A percentile compares a stretch with the other conserved stretches of the same genome.
Evolutionary conservation across 2,888 invertebrate species (phyloP).

Genomic region (Drosophila rellima): DNA sequence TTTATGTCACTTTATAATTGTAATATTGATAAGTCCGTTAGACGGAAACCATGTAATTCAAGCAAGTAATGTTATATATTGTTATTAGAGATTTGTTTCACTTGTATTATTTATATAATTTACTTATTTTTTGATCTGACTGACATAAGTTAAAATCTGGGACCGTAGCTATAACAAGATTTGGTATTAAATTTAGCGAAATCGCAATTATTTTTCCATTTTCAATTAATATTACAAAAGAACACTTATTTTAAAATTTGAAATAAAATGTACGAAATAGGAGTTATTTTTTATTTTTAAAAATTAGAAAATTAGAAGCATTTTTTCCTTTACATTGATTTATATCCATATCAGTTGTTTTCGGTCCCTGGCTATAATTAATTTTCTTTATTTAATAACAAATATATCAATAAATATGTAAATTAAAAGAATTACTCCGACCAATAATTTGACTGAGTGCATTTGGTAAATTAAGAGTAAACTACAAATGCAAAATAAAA

Average conservation of each 20-base stretch:
- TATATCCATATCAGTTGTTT: not conserved
- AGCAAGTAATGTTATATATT: not conserved
- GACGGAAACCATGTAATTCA: not conserved
- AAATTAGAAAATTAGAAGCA: too few relatives aligned
- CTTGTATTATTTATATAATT: not conserved
- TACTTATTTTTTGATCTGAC: not conserved
- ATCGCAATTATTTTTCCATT: too few relatives aligned
- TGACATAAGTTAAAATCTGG: not conserved
- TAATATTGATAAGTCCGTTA: not conserved
- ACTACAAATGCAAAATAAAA: constrained; percentile 17
- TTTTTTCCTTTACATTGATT: not conserved
- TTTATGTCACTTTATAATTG: not conserved
- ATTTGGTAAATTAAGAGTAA: constrained; percentile 40
- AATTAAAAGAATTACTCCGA: not conserved
- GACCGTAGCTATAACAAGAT: not conserved
- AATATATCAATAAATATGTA: constrained; percentile 3
- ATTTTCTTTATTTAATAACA: not conserved
- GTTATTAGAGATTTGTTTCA: not conserved
- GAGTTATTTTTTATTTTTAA: too few relatives aligned
- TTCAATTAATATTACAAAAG: too few relatives aligned
- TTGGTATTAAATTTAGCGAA: too few relatives aligned
- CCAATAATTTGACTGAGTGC: constrained; percentile 29
- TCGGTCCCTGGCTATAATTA: not conserved
- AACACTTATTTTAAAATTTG: too few relatives aligned
- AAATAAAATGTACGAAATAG: too few relatives aligned